Percentiles rank a stretch among this genome's conserved stretches.
Conservation (phyloP, 2,113 vertebrate genomes). For the Oreochromis niloticus region DNA sequence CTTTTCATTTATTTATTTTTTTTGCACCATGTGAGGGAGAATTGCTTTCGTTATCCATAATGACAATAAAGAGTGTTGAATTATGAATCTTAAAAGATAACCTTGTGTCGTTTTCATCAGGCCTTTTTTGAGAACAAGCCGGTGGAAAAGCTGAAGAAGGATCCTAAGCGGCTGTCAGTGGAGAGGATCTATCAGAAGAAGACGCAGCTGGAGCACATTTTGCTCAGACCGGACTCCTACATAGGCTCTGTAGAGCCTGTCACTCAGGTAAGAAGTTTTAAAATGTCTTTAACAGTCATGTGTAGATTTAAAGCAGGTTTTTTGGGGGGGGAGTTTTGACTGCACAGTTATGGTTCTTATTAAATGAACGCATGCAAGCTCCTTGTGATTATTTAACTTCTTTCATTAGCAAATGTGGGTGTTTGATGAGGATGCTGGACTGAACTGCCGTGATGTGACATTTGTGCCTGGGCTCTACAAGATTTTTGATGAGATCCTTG, state of each 20-base stretch:
- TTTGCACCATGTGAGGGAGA: neutral
- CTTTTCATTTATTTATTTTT: neutral
- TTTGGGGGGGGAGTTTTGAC: neutral
- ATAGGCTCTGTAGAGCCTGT: slow-evolving; percentile 94
- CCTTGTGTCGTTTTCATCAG: slow-evolving; percentile 38
- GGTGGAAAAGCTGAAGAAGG: slow-evolving; percentile 75
- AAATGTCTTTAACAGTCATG: neutral
- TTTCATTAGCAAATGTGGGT: slow-evolving; percentile 94
- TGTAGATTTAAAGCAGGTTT: neutral
- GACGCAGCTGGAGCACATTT: slow-evolving; percentile 95
- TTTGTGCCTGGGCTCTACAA: slow-evolving; percentile 98
- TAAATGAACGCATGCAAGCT: neutral
- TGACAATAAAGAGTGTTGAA: neutral
- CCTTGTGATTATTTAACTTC: neutral
- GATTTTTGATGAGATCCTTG: slow-evolving; percentile 98
- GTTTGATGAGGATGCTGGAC: slow-evolving; percentile 82
- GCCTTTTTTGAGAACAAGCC: slow-evolving; percentile 75
- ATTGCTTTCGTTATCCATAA: neutral
- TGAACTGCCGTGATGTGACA: slow-evolving; percentile 89
- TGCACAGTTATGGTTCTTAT: neutral
- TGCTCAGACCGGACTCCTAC: slow-evolving; percentile 96
- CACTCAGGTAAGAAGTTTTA: slow-evolving; percentile 78
- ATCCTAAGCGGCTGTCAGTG: slow-evolving; percentile 80
- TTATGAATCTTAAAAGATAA: neutral
- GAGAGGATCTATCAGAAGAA: slow-evolving; percentile 99